Evolutionary conservation across 2,888 invertebrate genomes (phyloP), one percentile per base, ranked within the genome.

Genomic region (Pseudococcus jackbeardsleyi): DNA sequence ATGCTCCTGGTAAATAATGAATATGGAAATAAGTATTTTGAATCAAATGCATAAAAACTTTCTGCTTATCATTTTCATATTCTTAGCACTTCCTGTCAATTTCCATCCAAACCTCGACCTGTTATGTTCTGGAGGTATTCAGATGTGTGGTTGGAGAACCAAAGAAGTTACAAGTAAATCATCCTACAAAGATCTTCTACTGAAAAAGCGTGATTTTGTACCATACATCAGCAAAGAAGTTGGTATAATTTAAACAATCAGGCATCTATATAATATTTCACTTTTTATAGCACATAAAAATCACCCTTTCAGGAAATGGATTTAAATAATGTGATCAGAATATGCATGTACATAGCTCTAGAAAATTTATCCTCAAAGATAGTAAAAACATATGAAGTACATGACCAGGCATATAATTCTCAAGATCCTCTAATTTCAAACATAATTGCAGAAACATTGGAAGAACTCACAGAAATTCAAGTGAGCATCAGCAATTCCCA

Each of bases 201-300:
- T 97, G 33, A 97, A 97, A 91, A 94, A 94, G 91, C 95, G 95
- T 91, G 92, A 93, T 89, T 97, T 97, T 91, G 91, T 96, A 12
- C 94, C 96, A 0, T 94, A 95, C 91, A 90, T 89, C n/a, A 86
- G 26, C 26, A 5, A 87, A 33, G 68, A 54, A 64, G 89, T 82
- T 33, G 26, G 26, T 33, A 33, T 33, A 1, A 33, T 33, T 33
- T 33, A 1, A 33, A 33, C 46, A 12, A 3, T 46, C 6, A 5
- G 46, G 46, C 6, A 46, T 12, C 46, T 3, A 46, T 46, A 33
- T 3, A 1, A 33, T 2, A 1, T 33, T 3, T 3, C 26, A 33
- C 7, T 42, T 50, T 12, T 9, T 50, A 50, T 50, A 12, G 0
- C 1, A 4, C 11, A 8, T 12, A 50, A 15, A 50, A 50, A 50